phyloP scores from a whole-genome alignment of 2,888 invertebrate species.

The Agrilus mali region DNA sequence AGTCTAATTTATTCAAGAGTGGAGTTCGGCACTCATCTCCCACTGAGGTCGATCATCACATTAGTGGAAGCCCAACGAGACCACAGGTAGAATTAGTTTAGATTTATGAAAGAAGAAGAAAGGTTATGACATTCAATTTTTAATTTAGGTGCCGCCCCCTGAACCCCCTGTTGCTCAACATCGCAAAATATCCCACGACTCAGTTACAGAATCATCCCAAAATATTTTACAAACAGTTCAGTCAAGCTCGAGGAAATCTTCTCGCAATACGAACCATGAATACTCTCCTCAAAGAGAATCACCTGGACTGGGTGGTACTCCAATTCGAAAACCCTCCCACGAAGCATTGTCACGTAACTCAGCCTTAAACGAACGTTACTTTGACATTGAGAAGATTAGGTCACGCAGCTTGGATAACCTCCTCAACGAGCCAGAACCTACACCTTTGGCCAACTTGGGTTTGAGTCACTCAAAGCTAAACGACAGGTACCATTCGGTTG shows the following conservation, averaged over 20 bases:
- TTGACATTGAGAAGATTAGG: conserved; percentile 68
- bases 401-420: conserved; percentile 75
- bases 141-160: conserved; percentile 47
- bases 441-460: conserved; percentile 60
- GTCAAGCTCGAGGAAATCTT: conserved; percentile 28
- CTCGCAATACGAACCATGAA: conserved; percentile 24
- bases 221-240: conserved; percentile 14
- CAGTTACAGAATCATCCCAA: background rate
- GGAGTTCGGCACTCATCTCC: conserved; percentile 27
- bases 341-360: conserved; percentile 70
- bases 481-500: conserved; percentile 79
- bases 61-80: conserved; percentile 30
- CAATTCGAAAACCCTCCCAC: conserved; percentile 56
- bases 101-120: background rate
- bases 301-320: conserved; percentile 35
- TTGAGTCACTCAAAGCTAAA: conserved; percentile 77
- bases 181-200: conserved; percentile 23
- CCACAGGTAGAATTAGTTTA: conserved; percentile 29
- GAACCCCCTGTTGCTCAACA: conserved; percentile 43
- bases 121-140: background rate
- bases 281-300: conserved; percentile 30
- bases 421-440: conserved; percentile 51
- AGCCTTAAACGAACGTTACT: conserved; percentile 79
- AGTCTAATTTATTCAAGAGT: conserved; percentile 33
- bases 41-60: conserved; percentile 26